phyloP scores from a whole-genome alignment of 2,113 vertebrate genomes.

The Hippocampus comes region DNA sequence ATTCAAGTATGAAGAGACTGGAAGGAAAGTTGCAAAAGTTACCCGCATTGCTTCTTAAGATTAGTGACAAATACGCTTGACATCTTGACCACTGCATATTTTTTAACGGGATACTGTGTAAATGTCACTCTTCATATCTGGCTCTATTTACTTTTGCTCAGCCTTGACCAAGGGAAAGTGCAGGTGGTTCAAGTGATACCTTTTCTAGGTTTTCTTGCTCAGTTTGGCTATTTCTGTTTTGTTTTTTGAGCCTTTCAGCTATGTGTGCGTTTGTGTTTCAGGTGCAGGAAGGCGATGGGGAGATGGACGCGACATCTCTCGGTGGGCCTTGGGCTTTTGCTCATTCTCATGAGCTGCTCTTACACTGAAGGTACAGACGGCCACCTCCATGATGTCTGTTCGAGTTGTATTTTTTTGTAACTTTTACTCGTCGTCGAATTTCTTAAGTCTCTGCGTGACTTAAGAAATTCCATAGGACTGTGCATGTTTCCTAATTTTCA shows the following conservation, averaged over 20 bases:
- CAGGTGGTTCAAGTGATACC: constrained; percentile 40
- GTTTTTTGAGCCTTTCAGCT: neutral
- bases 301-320: constrained; percentile 52
- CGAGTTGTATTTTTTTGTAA: neutral
- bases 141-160: constrained; percentile 20
- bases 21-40: neutral
- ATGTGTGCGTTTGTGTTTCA: constrained; percentile 13
- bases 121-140: constrained; percentile 3
- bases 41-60: neutral
- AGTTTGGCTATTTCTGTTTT: neutral
- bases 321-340: constrained; percentile 42
- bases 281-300: constrained; percentile 64
- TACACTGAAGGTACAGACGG: constrained; percentile 58
- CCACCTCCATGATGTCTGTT: neutral
- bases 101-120: neutral
- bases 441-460: neutral
- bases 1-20: neutral
- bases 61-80: neutral
- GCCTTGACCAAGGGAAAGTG: constrained; percentile 3
- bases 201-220: constrained; percentile 2
- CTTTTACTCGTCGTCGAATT: no score
- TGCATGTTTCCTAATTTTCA: no score
- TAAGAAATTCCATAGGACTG: neutral
- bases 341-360: constrained; percentile 47
- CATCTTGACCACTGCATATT: neutral